Evolutionary conservation across 1,140 invertebrate species (phyloP), one percentile per base, ranked within the genome.

Genomic region (Polypedilum vanderplanki): DNA sequence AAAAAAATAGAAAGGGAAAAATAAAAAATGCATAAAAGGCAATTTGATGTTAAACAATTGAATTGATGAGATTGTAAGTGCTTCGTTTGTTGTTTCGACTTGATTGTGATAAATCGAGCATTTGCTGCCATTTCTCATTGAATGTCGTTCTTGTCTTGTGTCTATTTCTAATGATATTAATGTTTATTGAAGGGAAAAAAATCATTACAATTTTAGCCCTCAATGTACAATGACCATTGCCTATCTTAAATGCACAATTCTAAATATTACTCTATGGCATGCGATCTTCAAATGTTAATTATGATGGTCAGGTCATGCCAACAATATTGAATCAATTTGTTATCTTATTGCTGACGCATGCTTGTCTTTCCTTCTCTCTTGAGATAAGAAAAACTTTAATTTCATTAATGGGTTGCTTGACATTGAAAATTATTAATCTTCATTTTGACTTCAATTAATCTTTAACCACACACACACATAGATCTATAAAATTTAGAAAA

Each of bases 281-380:
- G 65, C 65, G 17, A 70, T 70, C 46, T 20, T 17, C 17, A 70
- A 33, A 33, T 20, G 65, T 70, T 70, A 70, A 70, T 20, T 70
- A 70, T 70, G 65, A 70, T 70, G 65, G 65, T 70, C 65, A 70
- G 65, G 65, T 70, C 65, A 70, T 70, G 17, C 65, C 7, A 70
- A 20, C 65, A 70, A 70, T 70, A 12, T 70, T 10, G 65, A 70
- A 70, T 20, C 65, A 70, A 70, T 70, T 70, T 70, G 65, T 70
- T 70, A 20, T 57, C 46, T n/a, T 57, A 12, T 15, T 57, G 46
- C 46, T 15, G 46, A 12, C 46, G 3, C 46, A 57, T 12, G 4
- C 46, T 12, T n/a, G 24, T 5, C 24, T 5, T 33, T 33, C 5
- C 2, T 33, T 33, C 24, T n/a, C 24, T 33, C 24, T 33, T 33